These are phyloP conservation scores for Saturnia japonica DNA, from an alignment of 2,888 invertebrate genomes.

Conservation along the genomic window DNA sequence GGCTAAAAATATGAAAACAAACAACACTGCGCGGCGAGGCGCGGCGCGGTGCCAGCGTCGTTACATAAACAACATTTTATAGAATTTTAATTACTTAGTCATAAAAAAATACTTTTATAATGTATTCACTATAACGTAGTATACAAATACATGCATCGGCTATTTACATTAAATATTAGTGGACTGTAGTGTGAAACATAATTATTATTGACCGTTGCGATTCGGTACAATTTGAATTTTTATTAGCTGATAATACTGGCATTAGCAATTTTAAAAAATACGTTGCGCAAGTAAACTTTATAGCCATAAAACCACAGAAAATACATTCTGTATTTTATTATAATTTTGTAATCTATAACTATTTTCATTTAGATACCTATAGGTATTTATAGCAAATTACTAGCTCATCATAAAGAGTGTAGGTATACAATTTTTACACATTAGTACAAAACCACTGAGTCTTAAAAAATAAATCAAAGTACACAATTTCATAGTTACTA, in stretches of 20 bases:
- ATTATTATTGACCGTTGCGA: slow-evolving; percentile 23
- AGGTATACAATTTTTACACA: slow-evolving; percentile 14
- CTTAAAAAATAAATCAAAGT: slow-evolving; percentile 12
- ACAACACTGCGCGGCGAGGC: slow-evolving; percentile 28
- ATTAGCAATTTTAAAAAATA: background rate
- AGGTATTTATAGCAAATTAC: background rate
- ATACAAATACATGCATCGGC: slow-evolving; percentile 41
- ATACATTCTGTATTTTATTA: background rate
- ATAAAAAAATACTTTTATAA: slow-evolving; percentile 59
- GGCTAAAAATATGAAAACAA: slow-evolving; percentile 24
- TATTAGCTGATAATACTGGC: background rate
- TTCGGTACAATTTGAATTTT: background rate
- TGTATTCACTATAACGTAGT: slow-evolving; percentile 41
- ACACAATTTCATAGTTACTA: slow-evolving; percentile 4
- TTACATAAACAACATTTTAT: slow-evolving; percentile 37
- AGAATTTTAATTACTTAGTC: slow-evolving; percentile 36
- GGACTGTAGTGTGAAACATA: slow-evolving; percentile 26
- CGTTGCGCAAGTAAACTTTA: background rate
- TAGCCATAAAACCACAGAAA: background rate
- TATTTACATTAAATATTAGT: slow-evolving; percentile 34
- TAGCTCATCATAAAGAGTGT: background rate
- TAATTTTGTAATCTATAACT: background rate
- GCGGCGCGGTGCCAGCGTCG: slow-evolving; percentile 33
- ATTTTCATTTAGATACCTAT: background rate
- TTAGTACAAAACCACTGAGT: slow-evolving; percentile 14